Evolutionary conservation across 2,113 vertebrate genomes (phyloP).

Genomic region (Tursiops truncatus): DNA sequence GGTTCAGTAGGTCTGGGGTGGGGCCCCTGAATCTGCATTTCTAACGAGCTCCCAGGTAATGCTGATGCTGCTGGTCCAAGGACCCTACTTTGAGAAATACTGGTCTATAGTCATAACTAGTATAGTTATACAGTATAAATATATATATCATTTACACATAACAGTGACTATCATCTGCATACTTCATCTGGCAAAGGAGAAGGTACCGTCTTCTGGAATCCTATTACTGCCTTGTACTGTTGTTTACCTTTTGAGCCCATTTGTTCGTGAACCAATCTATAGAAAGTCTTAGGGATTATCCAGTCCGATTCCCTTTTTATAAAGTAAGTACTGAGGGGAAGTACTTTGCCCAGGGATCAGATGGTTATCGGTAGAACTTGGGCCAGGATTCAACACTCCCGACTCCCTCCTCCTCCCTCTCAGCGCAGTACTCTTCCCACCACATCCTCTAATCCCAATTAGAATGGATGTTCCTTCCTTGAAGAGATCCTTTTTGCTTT

Average conservation of each 20-base stretch:
- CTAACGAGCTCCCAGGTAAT: neutral
- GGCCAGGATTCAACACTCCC: neutral
- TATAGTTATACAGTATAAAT: neutral
- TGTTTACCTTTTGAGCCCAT: neutral
- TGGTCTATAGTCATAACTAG: neutral
- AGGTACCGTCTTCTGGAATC: neutral
- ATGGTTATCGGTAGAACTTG: neutral
- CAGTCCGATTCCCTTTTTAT: neutral
- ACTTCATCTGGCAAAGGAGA: neutral
- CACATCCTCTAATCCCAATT: neutral
- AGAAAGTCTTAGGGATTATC: neutral
- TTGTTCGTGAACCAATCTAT: slow-evolving; percentile 14
- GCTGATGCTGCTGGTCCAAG: neutral
- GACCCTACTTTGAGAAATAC: neutral
- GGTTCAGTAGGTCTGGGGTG: neutral
- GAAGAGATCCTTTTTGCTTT: neutral
- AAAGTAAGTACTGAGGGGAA: neutral
- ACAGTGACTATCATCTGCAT: neutral
- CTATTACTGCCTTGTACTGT: neutral
- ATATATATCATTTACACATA: neutral
- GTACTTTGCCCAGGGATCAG: neutral
- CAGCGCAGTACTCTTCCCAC: neutral
- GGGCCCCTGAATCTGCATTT: slow-evolving; percentile 3
- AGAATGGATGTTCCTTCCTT: neutral
- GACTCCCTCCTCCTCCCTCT: neutral